Evolutionary conservation across 2,797 vertebrate species (phyloP), one percentile per base, ranked within the genome.

Genomic region (Craterocephalus amniculus): DNA sequence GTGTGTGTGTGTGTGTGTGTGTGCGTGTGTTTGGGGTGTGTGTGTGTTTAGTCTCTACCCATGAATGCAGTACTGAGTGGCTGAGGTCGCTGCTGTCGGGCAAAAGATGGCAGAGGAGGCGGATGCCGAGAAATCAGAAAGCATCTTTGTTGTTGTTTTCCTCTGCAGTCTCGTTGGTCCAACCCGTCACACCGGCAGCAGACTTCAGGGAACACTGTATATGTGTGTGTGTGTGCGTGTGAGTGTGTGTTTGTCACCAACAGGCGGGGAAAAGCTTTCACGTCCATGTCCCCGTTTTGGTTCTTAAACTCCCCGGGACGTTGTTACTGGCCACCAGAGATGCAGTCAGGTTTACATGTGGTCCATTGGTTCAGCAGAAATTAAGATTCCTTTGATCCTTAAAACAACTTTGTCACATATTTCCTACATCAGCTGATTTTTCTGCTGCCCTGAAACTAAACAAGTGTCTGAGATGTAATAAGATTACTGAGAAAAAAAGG

Each of bases 31-130:
- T n/a, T n/a, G 5, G 69, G 1, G 34, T 27, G 51, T 24, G 43
- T 18, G 38, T 32, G 76, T 57, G 67, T 74, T 3, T 69, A 59
- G 45, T 71, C 55, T 85, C 78, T 81, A 74, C 76, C 77, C 63
- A 78, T 79, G 49, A 76, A 92, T 92, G 87, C 88, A 90, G 88
- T 91, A 88, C 75, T 69, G 61, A 84, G 70, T 58, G 13, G 68
- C 51, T 51, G 59, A 57, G 14, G 73, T 62, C 2, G 20, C 52
- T n/a, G 40, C 56, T 24, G 51, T 40, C 9, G 3, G 63, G 57
- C 34, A 16, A 74, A 2, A 32, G 40, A 13, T 64, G 56, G 43
- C 63, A 11, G 56, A 70, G 58, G 38, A 78, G 65, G 56, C 12
- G 0, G 22, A 63, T 13, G 24, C 63, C 54, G 63, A 64, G 36